Percentiles rank a stretch among this genome's conserved stretches.
phyloP scores from a whole-genome alignment of 2,113 vertebrate genomes.

The Rhea americana region DNA sequence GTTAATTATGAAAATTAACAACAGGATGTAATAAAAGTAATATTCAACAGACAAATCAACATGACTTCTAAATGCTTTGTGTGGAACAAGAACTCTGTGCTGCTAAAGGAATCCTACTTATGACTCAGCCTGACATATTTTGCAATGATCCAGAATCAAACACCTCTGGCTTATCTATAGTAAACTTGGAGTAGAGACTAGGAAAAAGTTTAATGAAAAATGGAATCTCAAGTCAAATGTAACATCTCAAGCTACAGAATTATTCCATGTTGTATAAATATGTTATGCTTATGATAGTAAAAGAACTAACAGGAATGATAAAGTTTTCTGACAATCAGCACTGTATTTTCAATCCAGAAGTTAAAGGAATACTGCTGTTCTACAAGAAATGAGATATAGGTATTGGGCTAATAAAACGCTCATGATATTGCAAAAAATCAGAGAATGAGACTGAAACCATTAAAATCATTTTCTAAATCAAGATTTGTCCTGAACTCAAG shows the following conservation, averaged over 20 bases:
- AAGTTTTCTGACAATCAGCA: not conserved
- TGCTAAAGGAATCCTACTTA: not conserved
- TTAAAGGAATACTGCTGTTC: not conserved
- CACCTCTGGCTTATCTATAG: not conserved
- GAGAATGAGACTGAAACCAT: too few species aligned
- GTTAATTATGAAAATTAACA: not conserved
- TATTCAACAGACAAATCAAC: too few species aligned
- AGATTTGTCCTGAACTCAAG: not conserved
- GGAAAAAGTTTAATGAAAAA: not conserved
- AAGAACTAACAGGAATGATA: not conserved
- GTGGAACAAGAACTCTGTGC: not conserved
- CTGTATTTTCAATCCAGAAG: not conserved
- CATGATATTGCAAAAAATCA: not conserved
- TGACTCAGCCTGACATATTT: too few species aligned
- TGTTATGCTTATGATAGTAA: not conserved
- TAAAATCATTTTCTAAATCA: not conserved
- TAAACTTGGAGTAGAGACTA: not conserved
- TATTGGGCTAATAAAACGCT: not conserved
- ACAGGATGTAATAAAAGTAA: not conserved
- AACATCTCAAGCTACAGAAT: not conserved
- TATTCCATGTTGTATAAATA: not conserved
- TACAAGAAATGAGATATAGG: not conserved
- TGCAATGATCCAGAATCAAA: not conserved
- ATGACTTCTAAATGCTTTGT: not conserved
- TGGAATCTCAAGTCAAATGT: not conserved